Conservation (phyloP, 2,113 vertebrate species). For the Hemiscyllium ocellatum region DNA sequence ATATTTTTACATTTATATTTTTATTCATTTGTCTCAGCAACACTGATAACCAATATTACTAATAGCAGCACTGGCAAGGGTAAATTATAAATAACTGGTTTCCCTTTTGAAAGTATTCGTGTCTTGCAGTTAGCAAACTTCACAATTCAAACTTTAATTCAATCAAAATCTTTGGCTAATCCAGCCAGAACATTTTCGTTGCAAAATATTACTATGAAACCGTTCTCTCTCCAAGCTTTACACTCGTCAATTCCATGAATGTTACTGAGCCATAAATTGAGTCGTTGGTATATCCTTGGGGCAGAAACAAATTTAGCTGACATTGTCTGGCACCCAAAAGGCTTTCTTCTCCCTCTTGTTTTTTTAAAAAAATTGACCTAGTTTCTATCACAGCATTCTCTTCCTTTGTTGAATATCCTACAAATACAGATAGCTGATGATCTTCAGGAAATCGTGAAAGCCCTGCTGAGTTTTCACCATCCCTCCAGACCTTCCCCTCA, state of each 20-base stretch:
- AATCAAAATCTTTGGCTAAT: neutral
- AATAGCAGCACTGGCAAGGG: neutral
- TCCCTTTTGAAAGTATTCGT: neutral
- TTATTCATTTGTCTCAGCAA: neutral
- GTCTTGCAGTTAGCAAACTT: neutral
- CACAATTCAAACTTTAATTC: neutral
- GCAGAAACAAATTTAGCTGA: neutral
- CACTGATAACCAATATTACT: neutral
- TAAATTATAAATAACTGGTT: neutral
- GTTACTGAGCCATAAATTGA: neutral
- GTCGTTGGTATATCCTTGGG: neutral
- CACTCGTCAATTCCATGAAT: neutral
- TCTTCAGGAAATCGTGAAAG: neutral
- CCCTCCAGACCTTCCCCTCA: too few species aligned
- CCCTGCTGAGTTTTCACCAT: too few species aligned
- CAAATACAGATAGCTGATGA: neutral
- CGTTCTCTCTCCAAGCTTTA: neutral
- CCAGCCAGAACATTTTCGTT: neutral
- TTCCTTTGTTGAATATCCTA: neutral
- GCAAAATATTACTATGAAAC: neutral
- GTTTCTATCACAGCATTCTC: neutral
- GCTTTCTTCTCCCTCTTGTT: neutral
- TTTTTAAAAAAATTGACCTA: neutral
- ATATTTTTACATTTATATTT: slow-evolving; percentile 44
- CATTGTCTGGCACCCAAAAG: neutral